Conservation (phyloP, 2,113 vertebrate genomes). For the Lipotes vexillifer region DNA sequence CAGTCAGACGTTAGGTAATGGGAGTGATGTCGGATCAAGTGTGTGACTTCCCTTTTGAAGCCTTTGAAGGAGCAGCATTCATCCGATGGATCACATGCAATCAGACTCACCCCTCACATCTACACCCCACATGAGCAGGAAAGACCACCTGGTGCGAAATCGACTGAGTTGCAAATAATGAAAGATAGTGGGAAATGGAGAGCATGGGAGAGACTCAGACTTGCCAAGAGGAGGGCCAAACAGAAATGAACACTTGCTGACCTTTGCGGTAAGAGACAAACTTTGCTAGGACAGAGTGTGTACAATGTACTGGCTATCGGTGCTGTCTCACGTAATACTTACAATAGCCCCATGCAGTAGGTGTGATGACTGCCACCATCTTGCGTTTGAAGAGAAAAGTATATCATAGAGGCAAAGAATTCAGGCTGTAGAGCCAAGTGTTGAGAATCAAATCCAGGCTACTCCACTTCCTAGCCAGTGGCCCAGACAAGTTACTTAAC, state of each 20-base stretch:
- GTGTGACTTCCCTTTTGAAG: neutral
- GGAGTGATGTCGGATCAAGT: neutral
- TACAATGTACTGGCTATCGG: neutral
- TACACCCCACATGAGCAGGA: neutral
- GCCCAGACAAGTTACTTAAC: neutral
- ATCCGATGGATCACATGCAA: no score
- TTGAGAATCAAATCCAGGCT: neutral
- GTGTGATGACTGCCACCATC: neutral
- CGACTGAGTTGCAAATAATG: neutral
- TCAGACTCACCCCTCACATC: neutral
- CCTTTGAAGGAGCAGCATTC: neutral
- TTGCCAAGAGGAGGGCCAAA: neutral
- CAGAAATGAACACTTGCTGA: neutral
- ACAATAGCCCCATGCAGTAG: neutral
- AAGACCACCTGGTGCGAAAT: neutral
- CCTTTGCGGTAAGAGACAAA: neutral
- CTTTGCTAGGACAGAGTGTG: neutral
- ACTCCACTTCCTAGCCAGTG: neutral
- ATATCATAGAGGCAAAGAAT: neutral
- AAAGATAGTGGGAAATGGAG: neutral
- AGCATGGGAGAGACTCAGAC: neutral
- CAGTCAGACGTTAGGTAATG: neutral
- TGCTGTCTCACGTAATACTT: fast-evolving
- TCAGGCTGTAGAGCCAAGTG: neutral
- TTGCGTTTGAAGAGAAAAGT: neutral